Evolutionary conservation across 2,113 vertebrate genomes (phyloP), one percentile per base, ranked within the genome.

Genomic region (Megaceryle maxima): DNA sequence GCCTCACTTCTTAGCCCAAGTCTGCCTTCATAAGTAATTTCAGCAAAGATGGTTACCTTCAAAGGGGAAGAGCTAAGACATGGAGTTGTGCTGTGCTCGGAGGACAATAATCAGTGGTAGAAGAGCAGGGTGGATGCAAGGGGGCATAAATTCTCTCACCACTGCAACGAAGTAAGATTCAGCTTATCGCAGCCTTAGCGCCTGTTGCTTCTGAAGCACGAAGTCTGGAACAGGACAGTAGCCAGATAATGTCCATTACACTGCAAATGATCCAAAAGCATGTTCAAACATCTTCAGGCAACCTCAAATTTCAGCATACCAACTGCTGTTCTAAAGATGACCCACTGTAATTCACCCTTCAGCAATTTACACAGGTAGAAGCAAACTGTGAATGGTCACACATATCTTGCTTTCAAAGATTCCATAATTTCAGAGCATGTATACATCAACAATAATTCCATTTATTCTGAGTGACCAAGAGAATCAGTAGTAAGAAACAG

Each of bases 61-160:
- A 1, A 59, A 63, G 10, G 19, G 8, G 10, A 86, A 39, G 17
- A 13, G 9, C 37, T 48, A 62, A n/a, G 48, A 41, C 19, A 31
- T 0, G 3, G 60, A 48, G 17, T 4, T 0, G 2, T 46, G 33
- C 25, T 77, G n/a, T 11, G 5, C 43, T 64, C 72, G 57, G 37
- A 13, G 37, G 37, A 64, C 39, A 81, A 4, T 10, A 11, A 17
- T 22, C 22, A 62, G 31, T 35, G 1, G 6, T 18, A 46, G 35
- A 69, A 28, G 8, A 85, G 51, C 33, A 17, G 35, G 4, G 4
- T 39, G 21, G n/a, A 62, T 72, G 16, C 24, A 55, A 51, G 21
- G 43, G 28, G n/a, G 21, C n/a, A 63, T 35, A 59, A 75, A 41
- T n/a, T 70, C 44, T 64, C 48, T 60, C 39, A 87, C 22, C 4